Evolutionary conservation across 2,797 vertebrate genomes (phyloP).

Genomic region (Syndactyla subalaris): DNA sequence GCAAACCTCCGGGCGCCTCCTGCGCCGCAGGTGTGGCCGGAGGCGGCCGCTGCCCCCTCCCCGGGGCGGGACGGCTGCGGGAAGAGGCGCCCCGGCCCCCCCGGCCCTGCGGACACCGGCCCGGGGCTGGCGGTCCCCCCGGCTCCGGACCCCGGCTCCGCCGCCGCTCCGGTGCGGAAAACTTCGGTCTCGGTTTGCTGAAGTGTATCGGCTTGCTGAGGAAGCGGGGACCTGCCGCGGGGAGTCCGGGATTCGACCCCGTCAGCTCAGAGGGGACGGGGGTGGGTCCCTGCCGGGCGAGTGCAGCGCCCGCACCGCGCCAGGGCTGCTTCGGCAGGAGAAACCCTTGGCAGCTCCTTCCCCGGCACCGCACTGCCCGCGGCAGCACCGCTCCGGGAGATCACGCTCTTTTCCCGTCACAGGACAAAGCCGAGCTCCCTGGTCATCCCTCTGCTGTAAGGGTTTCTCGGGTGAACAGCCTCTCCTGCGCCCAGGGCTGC

Average conservation of each 20-base stretch:
- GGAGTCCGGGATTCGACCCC: neutral
- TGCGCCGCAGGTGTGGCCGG: conserved; percentile 37
- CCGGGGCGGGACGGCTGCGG: conserved; percentile 42
- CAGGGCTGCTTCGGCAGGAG: neutral
- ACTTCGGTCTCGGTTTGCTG: neutral
- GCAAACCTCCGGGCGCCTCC: neutral
- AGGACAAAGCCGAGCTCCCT: neutral
- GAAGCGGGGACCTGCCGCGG: no score
- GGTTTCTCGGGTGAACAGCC: neutral
- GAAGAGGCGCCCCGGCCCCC: neutral
- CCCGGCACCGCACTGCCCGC: neutral
- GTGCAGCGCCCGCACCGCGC: neutral
- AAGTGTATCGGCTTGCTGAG: neutral
- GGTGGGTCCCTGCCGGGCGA: no score
- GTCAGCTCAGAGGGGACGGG: neutral
- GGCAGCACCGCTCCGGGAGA: neutral
- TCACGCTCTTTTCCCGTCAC: no score
- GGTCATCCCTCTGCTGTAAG: fast-evolving
- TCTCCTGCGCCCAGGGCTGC: neutral
- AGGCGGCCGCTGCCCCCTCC: conserved; percentile 16
- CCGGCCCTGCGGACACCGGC: neutral
- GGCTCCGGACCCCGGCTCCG: no score
- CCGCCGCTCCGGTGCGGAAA: neutral
- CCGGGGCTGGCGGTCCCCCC: neutral
- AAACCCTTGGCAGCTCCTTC: no score